Evolutionary conservation across 1,140 invertebrate genomes (phyloP).

Genomic region (Zophobas atratus): DNA sequence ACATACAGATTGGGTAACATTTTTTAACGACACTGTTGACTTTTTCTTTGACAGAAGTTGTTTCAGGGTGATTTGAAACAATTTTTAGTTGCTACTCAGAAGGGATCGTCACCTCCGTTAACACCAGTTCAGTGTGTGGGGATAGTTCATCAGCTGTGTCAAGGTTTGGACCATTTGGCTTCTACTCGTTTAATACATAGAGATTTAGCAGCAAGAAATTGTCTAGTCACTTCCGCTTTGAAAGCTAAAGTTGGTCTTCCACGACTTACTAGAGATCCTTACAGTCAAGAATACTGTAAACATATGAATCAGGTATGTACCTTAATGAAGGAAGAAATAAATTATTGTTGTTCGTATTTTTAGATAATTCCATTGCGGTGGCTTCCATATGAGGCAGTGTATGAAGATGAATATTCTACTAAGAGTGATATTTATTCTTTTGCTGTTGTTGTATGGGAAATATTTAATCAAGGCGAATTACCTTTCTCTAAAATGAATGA

Average conservation of each 20-base stretch:
- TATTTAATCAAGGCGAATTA: constrained; percentile 88
- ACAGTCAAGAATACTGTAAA: constrained; percentile 89
- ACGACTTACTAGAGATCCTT: constrained; percentile 86
- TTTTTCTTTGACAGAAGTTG: constrained; percentile 20
- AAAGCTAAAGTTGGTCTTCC: constrained; percentile 89
- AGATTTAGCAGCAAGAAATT: constrained; percentile 95
- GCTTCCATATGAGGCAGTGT: constrained; percentile 90
- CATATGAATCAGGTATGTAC: constrained; percentile 80
- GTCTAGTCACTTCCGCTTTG: constrained; percentile 87
- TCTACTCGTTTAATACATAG: constrained; percentile 83
- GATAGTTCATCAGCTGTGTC: constrained; percentile 84
- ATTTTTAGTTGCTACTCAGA: constrained; percentile 86
- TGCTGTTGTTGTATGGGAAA: constrained; percentile 92
- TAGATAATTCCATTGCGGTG: constrained; percentile 85
- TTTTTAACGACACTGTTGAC: constrained; percentile 39
- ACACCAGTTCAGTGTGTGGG: constrained; percentile 80
- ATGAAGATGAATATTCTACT: constrained; percentile 93
- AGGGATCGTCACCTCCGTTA: constrained; percentile 73
- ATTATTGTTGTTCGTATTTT: constrained; percentile 38
- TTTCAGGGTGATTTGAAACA: constrained; percentile 92
- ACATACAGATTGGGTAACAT: constrained; percentile 91
- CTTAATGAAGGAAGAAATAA: constrained; percentile 18
- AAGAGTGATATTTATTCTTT: constrained; percentile 96
- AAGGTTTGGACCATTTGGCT: constrained; percentile 88
- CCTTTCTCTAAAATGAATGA: constrained; percentile 89